Base-by-base conservation (phyloP, 2,797 vertebrate species). In the Threskiornis aethiopicus region DNA sequence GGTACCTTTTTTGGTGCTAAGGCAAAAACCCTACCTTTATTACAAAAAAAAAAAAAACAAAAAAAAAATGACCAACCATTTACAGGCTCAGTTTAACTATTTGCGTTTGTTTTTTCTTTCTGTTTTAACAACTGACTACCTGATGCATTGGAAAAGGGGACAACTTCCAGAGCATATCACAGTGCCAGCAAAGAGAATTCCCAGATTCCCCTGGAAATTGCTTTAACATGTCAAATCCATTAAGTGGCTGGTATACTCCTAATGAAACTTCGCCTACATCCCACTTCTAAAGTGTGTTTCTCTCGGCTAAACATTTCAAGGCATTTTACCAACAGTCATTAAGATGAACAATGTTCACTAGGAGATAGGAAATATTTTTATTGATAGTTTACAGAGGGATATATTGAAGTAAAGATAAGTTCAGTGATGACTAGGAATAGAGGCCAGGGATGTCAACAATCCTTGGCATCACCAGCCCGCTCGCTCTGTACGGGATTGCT, bases 381-480 rank as follows among this genome's bases (percentile, higher is more conserved):
- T 47, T 79, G 67, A 29, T 46, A 51, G 24, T 47, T 66, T 80
- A 37, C 41, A 72, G 51, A 69, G 14, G 16, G 25, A 11, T 70
- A 26, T 79, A 57, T 13, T 61, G 71, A 69, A 88, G 47, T 16
- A 52, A 77, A 93, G 29, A 66, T n/a, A 83, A 66, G 31, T 49
- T 49, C 47, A 49, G 22, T 19, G 26, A 55, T 52, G 51, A 44
- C 51, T 87, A 25, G 67, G 64, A 51, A 64, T 35, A 79, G 49
- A 70, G 31, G 57, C 17, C 16, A 12, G 26, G 41, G 65, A 39
- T 73, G 29, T 41, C 72, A 58, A 25, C 28, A 83, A 42, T 9
- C 13, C 14, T 49, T 52, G 73, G 33, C 39, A 49, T 42, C 4
- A 7, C 17, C n/a, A 51, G 24, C 35, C 16, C 0, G 0, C 6